Base-by-base conservation (phyloP, 2,888 invertebrate genomes). In the Drosophila pegasa region DNA sequence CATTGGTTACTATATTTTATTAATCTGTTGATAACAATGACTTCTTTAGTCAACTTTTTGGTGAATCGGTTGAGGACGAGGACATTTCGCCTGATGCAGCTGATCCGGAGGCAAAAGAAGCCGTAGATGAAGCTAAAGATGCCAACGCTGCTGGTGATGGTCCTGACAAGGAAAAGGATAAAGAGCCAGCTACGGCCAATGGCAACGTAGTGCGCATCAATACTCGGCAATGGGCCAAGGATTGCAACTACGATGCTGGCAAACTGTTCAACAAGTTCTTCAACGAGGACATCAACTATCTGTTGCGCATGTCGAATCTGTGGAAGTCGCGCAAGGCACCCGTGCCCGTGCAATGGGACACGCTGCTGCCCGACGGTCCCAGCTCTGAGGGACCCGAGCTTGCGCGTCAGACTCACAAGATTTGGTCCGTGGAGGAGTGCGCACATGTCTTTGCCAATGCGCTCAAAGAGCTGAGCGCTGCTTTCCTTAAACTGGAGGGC, bases 31-130 rank as follows among this genome's bases (percentile, higher is more conserved):
- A 14, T 38, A 6, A 20, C 1, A 29, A 38, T 93, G 0, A 8
- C 9, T 14, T 9, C 2, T 14, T 16, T 89, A 97, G 97, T 93
- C 99, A 99, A 93, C 93, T 99, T 16, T 99, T 99, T 93, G 99
- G 99, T 0, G 98, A 99, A 93, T 96, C 96, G 70, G 98, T 98
- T 92, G 97, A 98, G 0, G 99, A 99, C 93, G 96, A 99, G 90
- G 99, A 99, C 91, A 99, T 99, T 2, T 98, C 99, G 12, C 99
- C 99, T 0, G 99, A 99, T 90, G 95, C 97, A 1, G 98, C 96
- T 20, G 99, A 99, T 93, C 98, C 98, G 8, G 99, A 99, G 93
- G 96, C 97, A 6, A 94, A 95, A 20, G 66, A 50, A 35, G 63
- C 27, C n/a, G 31, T 45, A 20, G 57, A 63, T 1, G 54, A 40